phyloP scores from a whole-genome alignment of 2,888 invertebrate genomes.

The Cheilosia pagana region DNA sequence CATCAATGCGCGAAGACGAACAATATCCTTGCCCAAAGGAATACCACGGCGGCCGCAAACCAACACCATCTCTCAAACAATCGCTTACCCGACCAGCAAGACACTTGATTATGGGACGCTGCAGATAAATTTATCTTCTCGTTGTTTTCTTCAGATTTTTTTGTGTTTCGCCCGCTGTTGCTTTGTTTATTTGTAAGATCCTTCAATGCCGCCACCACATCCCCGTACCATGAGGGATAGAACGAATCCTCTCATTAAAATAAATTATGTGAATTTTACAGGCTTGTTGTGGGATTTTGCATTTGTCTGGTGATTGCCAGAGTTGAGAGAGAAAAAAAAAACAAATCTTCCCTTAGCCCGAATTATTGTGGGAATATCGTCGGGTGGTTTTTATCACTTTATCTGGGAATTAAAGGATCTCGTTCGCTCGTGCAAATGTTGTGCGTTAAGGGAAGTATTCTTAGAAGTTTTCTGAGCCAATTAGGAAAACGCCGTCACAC shows the following conservation, averaged over 20 bases:
- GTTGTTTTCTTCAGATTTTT: not conserved
- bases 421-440: slow-evolving; percentile 26
- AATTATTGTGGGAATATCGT: slow-evolving; percentile 65
- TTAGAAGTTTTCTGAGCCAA: slow-evolving; percentile 27
- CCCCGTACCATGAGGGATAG: not conserved
- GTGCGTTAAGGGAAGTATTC: not conserved
- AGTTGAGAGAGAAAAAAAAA: slow-evolving; percentile 6
- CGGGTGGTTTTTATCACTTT: slow-evolving; percentile 68
- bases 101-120: slow-evolving; percentile 56
- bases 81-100: slow-evolving; percentile 35
- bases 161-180: not conserved
- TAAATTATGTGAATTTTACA: slow-evolving; percentile 71
- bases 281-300: slow-evolving; percentile 63
- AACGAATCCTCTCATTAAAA: slow-evolving; percentile 61
- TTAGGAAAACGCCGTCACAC: slow-evolving; percentile 33
- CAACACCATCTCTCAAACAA: slow-evolving; percentile 23
- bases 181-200: slow-evolving; percentile 33
- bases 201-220: not conserved
- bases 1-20: slow-evolving; percentile 43
- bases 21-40: slow-evolving; percentile 15
- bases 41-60: not conserved
- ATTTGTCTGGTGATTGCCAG: slow-evolving; percentile 47
- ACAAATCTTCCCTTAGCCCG: slow-evolving; percentile 35
- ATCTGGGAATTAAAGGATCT: slow-evolving; percentile 70
- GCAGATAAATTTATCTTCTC: slow-evolving; percentile 56